phyloP scores from a whole-genome alignment of 2,888 invertebrate genomes.

The Pycnomerus fuliginosus region DNA sequence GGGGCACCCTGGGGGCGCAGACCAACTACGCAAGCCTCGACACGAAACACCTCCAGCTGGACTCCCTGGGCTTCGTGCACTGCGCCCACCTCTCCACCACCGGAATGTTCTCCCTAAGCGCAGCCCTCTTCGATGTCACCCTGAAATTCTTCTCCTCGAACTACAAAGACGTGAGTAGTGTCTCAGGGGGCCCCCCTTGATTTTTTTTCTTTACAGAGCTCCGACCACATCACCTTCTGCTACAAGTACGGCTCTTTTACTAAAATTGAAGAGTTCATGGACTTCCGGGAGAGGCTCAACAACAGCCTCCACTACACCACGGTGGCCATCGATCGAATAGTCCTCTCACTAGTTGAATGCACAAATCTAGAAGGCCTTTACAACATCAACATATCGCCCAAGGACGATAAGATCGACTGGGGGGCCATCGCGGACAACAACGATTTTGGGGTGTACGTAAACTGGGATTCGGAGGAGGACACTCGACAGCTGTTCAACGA shows the following conservation, averaged over 20 bases:
- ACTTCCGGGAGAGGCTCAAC: constrained; percentile 77
- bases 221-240: constrained; percentile 87
- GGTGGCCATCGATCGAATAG: constrained; percentile 65
- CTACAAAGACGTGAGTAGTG: constrained; percentile 84
- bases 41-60: constrained; percentile 90
- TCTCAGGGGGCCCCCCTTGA: background rate
- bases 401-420: constrained; percentile 62
- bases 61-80: constrained; percentile 85
- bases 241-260: constrained; percentile 95
- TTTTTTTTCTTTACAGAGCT: constrained; percentile 61
- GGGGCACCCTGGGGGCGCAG: constrained; percentile 74
- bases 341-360: constrained; percentile 66
- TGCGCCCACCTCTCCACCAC: constrained; percentile 72
- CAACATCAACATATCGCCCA: constrained; percentile 61
- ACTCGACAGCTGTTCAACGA: constrained; percentile 41
- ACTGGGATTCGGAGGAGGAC: constrained; percentile 64
- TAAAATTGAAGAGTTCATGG: constrained; percentile 87
- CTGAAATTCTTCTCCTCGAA: constrained; percentile 85
- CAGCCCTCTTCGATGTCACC: constrained; percentile 71
- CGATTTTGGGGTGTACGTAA: constrained; percentile 69
- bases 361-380: constrained; percentile 56
- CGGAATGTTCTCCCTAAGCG: constrained; percentile 70
- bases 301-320: constrained; percentile 77
- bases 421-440: constrained; percentile 71
- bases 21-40: constrained; percentile 77